Evolutionary conservation across 2,888 invertebrate species (phyloP).

Genomic region (Operophtera brumata): DNA sequence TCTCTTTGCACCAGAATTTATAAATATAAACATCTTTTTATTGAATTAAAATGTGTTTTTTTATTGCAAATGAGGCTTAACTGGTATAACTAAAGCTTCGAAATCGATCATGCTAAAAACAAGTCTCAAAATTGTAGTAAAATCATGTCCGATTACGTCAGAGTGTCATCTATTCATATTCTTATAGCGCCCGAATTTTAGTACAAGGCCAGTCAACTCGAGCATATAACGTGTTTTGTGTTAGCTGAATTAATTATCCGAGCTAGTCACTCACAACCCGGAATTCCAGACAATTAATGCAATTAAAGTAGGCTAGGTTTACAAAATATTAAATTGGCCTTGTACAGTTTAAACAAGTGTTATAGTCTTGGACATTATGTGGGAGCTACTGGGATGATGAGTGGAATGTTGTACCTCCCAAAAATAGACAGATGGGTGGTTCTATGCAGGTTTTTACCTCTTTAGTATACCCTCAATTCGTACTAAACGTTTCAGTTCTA

Average conservation of each 20-base stretch:
- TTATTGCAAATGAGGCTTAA: too few relatives aligned
- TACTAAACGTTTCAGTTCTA: too few relatives aligned
- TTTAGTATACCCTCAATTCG: too few relatives aligned
- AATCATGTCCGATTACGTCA: neutral
- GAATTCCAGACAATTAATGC: neutral
- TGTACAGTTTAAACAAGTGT: neutral
- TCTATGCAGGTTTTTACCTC: neutral
- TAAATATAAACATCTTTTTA: too few relatives aligned
- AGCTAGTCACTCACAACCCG: neutral
- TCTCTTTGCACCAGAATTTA: too few relatives aligned
- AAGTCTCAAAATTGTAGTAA: neutral
- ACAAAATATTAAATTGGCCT: neutral
- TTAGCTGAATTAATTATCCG: neutral
- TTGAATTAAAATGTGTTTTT: too few relatives aligned
- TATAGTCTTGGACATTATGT: too few relatives aligned
- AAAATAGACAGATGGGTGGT: too few relatives aligned
- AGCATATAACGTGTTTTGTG: neutral
- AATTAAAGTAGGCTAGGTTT: neutral
- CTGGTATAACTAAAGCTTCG: too few relatives aligned
- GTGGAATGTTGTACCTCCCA: too few relatives aligned
- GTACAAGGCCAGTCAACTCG: slow-evolving; percentile 1
- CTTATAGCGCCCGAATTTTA: slow-evolving; percentile 4
- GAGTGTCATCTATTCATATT: neutral
- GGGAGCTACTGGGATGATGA: too few relatives aligned
- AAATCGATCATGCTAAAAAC: neutral